Conservation (phyloP, 2,888 invertebrate species). For the Trilocha varians region DNA sequence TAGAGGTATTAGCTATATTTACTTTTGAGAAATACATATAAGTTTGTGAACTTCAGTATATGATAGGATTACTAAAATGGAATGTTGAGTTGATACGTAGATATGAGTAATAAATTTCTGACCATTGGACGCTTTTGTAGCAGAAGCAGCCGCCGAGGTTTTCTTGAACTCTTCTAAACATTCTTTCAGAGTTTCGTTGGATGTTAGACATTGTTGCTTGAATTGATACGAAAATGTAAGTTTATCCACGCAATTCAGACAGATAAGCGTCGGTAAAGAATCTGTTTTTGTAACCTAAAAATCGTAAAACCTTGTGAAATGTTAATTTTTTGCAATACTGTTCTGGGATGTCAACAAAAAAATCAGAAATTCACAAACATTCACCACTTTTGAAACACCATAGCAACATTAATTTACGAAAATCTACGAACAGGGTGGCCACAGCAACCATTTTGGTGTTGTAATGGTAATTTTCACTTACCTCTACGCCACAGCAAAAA, state of each 20-base stretch:
- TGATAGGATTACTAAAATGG: too few species aligned
- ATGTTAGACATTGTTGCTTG: constrained; percentile 63
- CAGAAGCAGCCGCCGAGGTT: constrained; percentile 45
- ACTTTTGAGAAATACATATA: too few species aligned
- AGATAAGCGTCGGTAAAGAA: constrained; percentile 63
- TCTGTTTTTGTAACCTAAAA: constrained; percentile 62
- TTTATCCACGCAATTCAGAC: constrained; percentile 63
- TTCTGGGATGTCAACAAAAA: constrained; percentile 65
- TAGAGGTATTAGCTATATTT: too few species aligned
- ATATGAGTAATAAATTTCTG: constrained; percentile 9
- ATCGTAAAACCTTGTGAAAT: constrained; percentile 1
- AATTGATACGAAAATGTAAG: constrained; percentile 64
- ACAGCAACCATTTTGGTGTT: constrained; percentile 70
- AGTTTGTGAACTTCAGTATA: too few species aligned
- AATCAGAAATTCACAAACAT: constrained; percentile 36
- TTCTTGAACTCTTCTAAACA: constrained; percentile 62
- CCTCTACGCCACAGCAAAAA: constrained; percentile 65
- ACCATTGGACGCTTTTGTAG: constrained; percentile 39
- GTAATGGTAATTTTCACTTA: constrained; percentile 61
- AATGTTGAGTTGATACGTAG: not conserved
- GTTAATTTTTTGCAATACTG: constrained; percentile 9
- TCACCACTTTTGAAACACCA: constrained; percentile 29
- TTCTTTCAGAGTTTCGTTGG: constrained; percentile 64
- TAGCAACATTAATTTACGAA: constrained; percentile 69
- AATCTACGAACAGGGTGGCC: constrained; percentile 70